Percentiles rank a stretch among this genome's conserved stretches.
Evolutionary conservation across 2,888 invertebrate genomes (phyloP).

Genomic region (Tipula confusa): DNA sequence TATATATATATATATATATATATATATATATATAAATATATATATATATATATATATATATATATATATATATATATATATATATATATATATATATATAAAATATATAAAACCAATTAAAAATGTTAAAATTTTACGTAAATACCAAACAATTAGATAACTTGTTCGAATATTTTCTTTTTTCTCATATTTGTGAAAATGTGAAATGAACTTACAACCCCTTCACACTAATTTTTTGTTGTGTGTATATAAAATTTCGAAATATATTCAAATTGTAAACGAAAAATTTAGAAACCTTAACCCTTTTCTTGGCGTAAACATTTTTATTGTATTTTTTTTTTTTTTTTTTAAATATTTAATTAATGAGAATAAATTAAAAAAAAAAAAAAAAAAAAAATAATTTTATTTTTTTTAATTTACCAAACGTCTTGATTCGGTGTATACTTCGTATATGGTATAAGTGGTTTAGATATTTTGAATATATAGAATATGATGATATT

Average conservation of each 20-base stretch:
- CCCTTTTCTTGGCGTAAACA: conserved; percentile 4
- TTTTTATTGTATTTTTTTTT: not conserved
- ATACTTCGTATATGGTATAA: not conserved
- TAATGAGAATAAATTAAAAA: not conserved
- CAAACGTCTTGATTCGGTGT: not conserved
- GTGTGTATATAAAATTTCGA: not conserved
- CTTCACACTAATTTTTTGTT: not conserved
- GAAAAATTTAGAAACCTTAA: not conserved
- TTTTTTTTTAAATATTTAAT: not conserved
- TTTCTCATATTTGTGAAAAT: not conserved
- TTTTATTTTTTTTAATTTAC: not conserved
- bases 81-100: not conserved
- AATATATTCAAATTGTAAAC: conserved; percentile 12
- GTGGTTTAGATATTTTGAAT: not conserved
- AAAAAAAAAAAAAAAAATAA: not conserved
- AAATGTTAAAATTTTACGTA: conserved; percentile 25
- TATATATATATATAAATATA: not conserved
- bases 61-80: not conserved
- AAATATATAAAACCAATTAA: not conserved
- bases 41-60: not conserved
- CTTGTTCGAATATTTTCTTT: not conserved
- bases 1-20: not conserved
- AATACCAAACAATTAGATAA: conserved; percentile 25
- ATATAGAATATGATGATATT: not conserved
- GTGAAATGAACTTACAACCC: conserved; percentile 21